These are phyloP conservation scores for Amorpha juglandis DNA, from an alignment of 2,888 invertebrate species.

Conservation along the genomic window DNA sequence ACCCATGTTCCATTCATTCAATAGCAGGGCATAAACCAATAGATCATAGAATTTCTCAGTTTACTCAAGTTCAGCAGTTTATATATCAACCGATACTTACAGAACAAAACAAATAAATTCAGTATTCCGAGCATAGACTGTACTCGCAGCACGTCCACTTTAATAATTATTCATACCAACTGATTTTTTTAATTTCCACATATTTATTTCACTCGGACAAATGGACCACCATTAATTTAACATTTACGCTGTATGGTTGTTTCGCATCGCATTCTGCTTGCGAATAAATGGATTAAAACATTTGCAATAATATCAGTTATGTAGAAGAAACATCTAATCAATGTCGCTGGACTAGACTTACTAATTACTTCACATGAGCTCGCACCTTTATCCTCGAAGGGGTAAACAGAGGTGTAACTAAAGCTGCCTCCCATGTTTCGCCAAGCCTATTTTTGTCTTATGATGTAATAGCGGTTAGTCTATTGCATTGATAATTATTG, in stretches of 20 bases:
- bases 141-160: slow-evolving; percentile 6
- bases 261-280: slow-evolving; percentile 38
- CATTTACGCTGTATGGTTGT: slow-evolving; percentile 64
- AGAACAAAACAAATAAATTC: background rate
- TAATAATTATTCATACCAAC: slow-evolving; percentile 55
- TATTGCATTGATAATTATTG: no score
- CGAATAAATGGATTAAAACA: slow-evolving; percentile 3
- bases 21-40: no score
- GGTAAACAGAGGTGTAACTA: no score
- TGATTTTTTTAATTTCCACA: slow-evolving; percentile 70
- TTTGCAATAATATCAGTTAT: background rate
- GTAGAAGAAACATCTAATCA: background rate
- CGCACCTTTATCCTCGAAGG: no score
- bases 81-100: background rate
- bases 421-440: no score
- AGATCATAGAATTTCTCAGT: background rate
- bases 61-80: background rate
- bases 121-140: background rate
- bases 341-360: background rate
- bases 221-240: slow-evolving; percentile 64
- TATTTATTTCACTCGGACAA: slow-evolving; percentile 72
- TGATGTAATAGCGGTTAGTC: no score
- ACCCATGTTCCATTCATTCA: no score
- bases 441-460: no score
- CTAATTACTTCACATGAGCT: no score